Evolutionary conservation across 92 coral and sea anemone species (phyloP), one percentile per base, ranked within the genome.

Genomic region (Zoanthus solanderi): DNA sequence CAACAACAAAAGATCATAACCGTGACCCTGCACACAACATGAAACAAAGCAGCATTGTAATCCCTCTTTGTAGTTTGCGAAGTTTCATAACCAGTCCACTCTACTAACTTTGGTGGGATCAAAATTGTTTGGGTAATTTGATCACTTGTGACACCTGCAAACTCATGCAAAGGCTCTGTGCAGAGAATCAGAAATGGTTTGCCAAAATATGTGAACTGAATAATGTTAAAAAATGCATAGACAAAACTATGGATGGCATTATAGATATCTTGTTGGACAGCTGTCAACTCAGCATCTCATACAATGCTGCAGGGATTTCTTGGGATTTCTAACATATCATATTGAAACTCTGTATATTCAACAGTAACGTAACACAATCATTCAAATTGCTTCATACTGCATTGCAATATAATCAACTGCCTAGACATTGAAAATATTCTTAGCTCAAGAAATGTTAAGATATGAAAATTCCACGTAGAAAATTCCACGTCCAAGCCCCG

Each of bases 121-220:
- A 23, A 23, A 23, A 23, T 23, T 23, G 23, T 23, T 2, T 34
- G 50, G 76, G 52, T 42, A 72, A 72, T 13, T 42, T 72, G 77
- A 72, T 72, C 9, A 72, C 54, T 12, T 72, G 77, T 72, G 53
- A 37, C 18, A 72, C 52, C 77, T 72, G 29, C 52, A 72, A 72
- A 52, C 77, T 72, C 9, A 72, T 34, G 77, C 54, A 72, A 72
- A 72, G 52, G 77, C 52, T 50, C 17, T 14, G 77, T 72, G 77
- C 9, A 37, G 77, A 72, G 28, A 72, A 42, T 72, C 53, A 72
- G 23, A 72, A 72, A 72, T 14, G 16, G 18, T 72, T 72, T 72
- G 77, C 77, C 77, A 72, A 72, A 72, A 72, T 72, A 72, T 72
- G 77, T 72, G 77, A 72, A 72, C 77, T 72, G 77, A 72, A 42